phyloP scores from a whole-genome alignment of 2,113 vertebrate species.

The Trichechus manatus region DNA sequence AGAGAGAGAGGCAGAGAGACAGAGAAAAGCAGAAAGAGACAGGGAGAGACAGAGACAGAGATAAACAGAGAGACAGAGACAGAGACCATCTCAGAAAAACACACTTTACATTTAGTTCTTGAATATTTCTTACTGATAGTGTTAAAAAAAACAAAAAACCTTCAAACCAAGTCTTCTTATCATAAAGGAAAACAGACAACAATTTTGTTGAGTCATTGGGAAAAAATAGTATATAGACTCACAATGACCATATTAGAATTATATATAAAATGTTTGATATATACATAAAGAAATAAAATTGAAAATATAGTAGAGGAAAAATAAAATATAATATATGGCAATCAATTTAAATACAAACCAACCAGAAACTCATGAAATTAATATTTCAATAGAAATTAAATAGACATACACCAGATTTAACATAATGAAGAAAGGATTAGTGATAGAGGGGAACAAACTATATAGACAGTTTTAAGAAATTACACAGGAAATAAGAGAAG shows the following conservation, averaged over 20 bases:
- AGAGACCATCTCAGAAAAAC: not conserved
- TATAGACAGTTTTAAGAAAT: not conserved
- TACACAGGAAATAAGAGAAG: rapidly evolving
- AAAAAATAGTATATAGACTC: no score
- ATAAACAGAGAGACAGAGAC: no score
- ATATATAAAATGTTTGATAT: not conserved
- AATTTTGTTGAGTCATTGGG: not conserved
- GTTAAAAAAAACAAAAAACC: not conserved
- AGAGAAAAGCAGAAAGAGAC: no score
- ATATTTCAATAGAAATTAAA: not conserved
- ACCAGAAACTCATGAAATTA: not conserved
- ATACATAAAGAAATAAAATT: not conserved
- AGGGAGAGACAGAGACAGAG: no score
- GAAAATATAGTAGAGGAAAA: not conserved
- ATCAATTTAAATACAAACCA: not conserved
- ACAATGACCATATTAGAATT: not conserved
- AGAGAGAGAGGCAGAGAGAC: not conserved
- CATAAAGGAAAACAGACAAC: not conserved
- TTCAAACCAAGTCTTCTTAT: not conserved
- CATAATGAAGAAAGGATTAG: not conserved
- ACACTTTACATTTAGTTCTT: not conserved
- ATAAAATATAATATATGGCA: not conserved
- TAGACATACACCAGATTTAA: not conserved
- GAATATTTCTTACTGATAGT: not conserved
- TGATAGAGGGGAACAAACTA: not conserved